Conservation (phyloP, 2,797 vertebrate genomes). For the Melanitta fusca region DNA sequence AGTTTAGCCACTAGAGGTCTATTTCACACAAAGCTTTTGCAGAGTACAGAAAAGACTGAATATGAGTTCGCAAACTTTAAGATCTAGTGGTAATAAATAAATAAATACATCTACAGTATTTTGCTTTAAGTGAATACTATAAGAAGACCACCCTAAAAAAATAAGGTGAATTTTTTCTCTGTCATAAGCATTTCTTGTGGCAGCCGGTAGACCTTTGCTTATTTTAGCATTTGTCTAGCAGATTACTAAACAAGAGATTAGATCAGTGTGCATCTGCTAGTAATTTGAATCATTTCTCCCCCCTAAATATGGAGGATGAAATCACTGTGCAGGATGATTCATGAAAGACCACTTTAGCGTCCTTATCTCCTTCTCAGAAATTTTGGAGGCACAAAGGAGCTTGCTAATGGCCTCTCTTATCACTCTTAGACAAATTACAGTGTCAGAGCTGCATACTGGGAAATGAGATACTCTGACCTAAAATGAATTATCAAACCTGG, state of each 20-base stretch:
- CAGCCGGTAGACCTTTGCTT: neutral
- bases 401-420: neutral
- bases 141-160: neutral
- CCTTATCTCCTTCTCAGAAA: neutral
- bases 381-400: neutral
- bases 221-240: neutral
- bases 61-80: neutral
- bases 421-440: neutral
- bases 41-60: accelerated
- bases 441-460: neutral
- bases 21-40: neutral
- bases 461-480: neutral
- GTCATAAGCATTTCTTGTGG: neutral
- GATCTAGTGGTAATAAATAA: neutral
- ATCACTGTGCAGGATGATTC: neutral
- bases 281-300: neutral
- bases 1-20: neutral
- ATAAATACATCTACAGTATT: neutral
- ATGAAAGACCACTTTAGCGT: neutral
- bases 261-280: neutral
- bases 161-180: neutral
- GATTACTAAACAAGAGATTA: neutral
- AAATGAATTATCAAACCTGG: neutral
- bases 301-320: neutral
- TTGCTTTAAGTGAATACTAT: neutral